phyloP scores from a whole-genome alignment of 1,140 invertebrate genomes.

The Kradibia gibbosae region DNA sequence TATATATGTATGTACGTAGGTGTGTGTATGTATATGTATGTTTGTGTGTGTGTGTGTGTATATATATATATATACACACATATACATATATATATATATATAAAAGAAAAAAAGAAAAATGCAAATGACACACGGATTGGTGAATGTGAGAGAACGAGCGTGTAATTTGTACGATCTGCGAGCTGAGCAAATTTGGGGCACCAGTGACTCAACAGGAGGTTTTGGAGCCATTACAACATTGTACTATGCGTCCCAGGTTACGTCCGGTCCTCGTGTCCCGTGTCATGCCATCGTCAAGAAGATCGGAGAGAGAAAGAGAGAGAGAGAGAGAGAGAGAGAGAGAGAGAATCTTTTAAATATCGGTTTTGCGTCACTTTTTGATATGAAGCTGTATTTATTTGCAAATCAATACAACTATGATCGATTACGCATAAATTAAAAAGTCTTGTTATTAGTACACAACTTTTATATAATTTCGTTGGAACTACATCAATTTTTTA shows the following conservation, averaged over 20 bases:
- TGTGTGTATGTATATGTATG: no score
- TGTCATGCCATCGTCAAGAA: slow-evolving; percentile 16
- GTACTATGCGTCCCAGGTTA: slow-evolving; percentile 57
- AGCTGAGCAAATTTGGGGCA: slow-evolving; percentile 10
- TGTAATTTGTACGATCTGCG: slow-evolving; percentile 40
- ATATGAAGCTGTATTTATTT: slow-evolving; percentile 60
- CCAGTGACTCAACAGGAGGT: slow-evolving; percentile 31
- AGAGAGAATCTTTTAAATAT: slow-evolving; percentile 51
- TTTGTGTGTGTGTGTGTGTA: no score
- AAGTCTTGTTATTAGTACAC: slow-evolving; percentile 33
- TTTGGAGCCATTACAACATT: slow-evolving; percentile 57
- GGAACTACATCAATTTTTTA: background rate
- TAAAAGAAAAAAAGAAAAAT: background rate
- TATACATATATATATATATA: background rate
- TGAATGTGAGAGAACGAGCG: slow-evolving; percentile 40
- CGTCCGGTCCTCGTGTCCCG: slow-evolving; percentile 10
- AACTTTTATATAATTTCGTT: slow-evolving; percentile 26
- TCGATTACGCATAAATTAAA: slow-evolving; percentile 42
- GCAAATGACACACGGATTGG: slow-evolving; percentile 37
- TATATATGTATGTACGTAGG: no score
- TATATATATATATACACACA: background rate
- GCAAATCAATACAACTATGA: slow-evolving; percentile 53
- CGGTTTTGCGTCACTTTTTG: slow-evolving; percentile 45
- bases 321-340: slow-evolving; percentile 40
- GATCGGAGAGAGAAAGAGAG: slow-evolving; percentile 46